phyloP scores from a whole-genome alignment of 2,113 vertebrate species.

The Prunella himalayana region DNA sequence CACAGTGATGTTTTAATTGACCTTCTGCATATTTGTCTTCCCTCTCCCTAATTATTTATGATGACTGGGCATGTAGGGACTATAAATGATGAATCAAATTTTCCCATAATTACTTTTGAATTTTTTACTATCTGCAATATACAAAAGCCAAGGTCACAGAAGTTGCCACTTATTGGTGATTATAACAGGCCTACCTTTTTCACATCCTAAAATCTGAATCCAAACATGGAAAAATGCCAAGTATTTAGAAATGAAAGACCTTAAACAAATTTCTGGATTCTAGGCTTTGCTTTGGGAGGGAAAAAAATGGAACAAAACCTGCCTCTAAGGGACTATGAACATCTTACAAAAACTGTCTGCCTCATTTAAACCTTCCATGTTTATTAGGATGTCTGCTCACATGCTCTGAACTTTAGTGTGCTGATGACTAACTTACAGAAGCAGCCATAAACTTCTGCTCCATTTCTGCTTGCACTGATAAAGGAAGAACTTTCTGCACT shows the following conservation, averaged over 20 bases:
- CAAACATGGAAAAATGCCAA: not conserved
- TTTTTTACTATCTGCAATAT: not conserved
- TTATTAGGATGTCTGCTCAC: not conserved
- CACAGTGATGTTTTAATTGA: not conserved
- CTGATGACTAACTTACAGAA: not conserved
- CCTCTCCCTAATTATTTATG: not conserved
- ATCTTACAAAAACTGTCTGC: not conserved
- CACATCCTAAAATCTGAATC: not conserved
- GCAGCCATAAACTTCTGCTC: not conserved
- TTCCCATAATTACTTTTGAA: not conserved
- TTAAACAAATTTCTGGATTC: not conserved
- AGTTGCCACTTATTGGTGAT: not conserved
- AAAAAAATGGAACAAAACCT: not conserved
- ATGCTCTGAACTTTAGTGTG: not conserved
- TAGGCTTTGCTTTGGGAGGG: not conserved
- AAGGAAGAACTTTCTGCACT: not conserved
- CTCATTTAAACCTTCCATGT: not conserved
- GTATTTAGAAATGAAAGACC: not conserved
- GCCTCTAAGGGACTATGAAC: not conserved
- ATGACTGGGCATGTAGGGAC: not conserved
- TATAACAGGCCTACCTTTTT: not conserved
- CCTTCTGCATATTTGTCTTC: not conserved
- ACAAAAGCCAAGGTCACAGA: not conserved
- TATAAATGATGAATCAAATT: not conserved
- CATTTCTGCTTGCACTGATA: not conserved